Conservation (phyloP, 2,797 vertebrate species). For the Tangara arthus region DNA sequence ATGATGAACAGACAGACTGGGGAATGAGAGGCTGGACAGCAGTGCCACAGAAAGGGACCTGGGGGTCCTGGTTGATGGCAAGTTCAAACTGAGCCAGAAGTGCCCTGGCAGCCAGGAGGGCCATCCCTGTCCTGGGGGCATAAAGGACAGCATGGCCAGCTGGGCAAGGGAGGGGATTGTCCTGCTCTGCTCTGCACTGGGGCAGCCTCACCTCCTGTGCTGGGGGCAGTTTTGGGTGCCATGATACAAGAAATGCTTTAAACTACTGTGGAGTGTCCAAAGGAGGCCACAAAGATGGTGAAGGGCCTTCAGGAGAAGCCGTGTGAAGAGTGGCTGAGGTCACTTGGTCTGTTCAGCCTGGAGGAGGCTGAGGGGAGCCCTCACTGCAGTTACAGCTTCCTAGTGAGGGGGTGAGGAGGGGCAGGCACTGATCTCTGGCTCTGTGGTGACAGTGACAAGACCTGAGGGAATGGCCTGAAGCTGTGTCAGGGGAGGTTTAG, state of each 20-base stretch:
- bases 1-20: no score
- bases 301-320: rapidly evolving
- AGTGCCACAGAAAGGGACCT: rapidly evolving
- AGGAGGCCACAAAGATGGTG: rapidly evolving
- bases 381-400: background rate
- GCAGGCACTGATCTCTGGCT: background rate
- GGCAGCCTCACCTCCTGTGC: background rate
- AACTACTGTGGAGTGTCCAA: background rate
- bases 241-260: rapidly evolving
- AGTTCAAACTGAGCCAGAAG: rapidly evolving
- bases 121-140: background rate
- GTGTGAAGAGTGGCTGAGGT: rapidly evolving
- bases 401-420: rapidly evolving
- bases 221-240: background rate
- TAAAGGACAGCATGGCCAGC: background rate
- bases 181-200: background rate
- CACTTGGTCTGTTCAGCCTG: background rate
- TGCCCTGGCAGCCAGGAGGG: background rate
- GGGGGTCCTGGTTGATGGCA: rapidly evolving
- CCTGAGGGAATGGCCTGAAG: background rate
- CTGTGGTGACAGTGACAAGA: background rate
- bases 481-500: background rate
- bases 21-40: background rate
- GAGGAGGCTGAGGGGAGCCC: background rate
- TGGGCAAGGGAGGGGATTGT: background rate